These are phyloP conservation scores for Drosophila parvula DNA, from an alignment of 1,140 invertebrate species.

Conservation along the genomic window DNA sequence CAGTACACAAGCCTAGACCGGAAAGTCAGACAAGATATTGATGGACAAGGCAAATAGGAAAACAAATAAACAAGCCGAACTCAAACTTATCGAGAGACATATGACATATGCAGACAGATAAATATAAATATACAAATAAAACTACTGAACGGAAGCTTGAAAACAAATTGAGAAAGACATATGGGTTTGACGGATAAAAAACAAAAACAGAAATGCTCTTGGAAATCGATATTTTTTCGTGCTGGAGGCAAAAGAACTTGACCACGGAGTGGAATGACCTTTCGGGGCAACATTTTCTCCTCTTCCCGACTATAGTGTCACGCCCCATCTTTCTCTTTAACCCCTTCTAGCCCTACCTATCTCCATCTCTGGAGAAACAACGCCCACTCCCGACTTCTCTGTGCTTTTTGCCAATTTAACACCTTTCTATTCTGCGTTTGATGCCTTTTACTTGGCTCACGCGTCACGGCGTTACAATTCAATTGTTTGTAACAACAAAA, in stretches of 20 bases:
- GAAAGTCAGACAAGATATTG: conserved; percentile 12
- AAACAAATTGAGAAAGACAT: conserved; percentile 22
- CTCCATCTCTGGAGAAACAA: conserved; percentile 12
- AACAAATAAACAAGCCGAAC: conserved; percentile 12
- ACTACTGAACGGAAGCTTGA: conserved; percentile 27
- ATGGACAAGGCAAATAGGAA: conserved; percentile 8
- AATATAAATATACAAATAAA: conserved; percentile 10
- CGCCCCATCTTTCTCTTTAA: conserved; percentile 49
- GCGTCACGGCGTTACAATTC: conserved; percentile 64
- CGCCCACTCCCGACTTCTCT: conserved; percentile 51
- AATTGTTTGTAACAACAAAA: conserved; percentile 60
- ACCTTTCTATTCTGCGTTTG: conserved; percentile 75
- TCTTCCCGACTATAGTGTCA: conserved; percentile 29
- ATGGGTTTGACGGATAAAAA: conserved; percentile 21
- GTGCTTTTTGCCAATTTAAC: conserved; percentile 66
- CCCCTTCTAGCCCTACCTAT: conserved; percentile 36
- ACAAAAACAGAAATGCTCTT: conserved; percentile 1
- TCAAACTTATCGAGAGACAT: conserved; percentile 1
- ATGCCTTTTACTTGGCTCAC: conserved; percentile 61
- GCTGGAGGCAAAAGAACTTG: conserved; percentile 27
- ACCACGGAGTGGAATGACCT: conserved; percentile 70
- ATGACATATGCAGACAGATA: conserved; percentile 9
- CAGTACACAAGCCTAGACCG: not conserved
- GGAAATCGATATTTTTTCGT: conserved; percentile 16
- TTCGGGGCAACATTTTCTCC: conserved; percentile 52